phyloP scores from a whole-genome alignment of 2,888 invertebrate species.

The Plebejus melissa region DNA sequence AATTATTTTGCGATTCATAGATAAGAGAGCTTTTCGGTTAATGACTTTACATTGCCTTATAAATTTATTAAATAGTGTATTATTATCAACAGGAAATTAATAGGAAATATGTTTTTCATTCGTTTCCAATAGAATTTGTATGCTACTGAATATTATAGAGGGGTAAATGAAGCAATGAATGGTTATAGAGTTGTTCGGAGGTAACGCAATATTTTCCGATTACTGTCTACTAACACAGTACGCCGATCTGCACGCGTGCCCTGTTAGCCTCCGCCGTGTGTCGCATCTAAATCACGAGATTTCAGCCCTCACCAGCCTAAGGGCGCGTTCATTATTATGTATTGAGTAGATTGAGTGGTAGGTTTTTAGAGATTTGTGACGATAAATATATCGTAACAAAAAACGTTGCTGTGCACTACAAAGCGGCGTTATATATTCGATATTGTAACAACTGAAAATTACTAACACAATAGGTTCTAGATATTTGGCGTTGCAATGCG shows the following conservation, averaged over 20 bases:
- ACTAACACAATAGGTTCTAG: too few species aligned
- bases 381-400: too few species aligned
- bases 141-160: background rate
- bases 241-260: constrained; percentile 67
- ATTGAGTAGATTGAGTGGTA: background rate
- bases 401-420: too few species aligned
- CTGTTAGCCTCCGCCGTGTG: constrained; percentile 73
- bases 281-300: constrained; percentile 77
- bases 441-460: too few species aligned
- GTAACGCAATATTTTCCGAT: constrained; percentile 65
- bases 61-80: background rate
- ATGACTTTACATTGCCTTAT: background rate
- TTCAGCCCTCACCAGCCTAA: constrained; percentile 67
- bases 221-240: constrained; percentile 67
- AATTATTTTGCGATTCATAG: background rate
- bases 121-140: background rate
- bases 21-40: background rate
- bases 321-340: background rate
- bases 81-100: background rate
- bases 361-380: background rate
- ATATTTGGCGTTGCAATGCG: too few species aligned
- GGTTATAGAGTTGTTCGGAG: constrained; percentile 37
- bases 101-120: background rate
- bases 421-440: too few species aligned
- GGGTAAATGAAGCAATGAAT: constrained; percentile 6